Base-by-base conservation (phyloP, 2,113 vertebrate species). In the Drymodes brunneopygia region DNA sequence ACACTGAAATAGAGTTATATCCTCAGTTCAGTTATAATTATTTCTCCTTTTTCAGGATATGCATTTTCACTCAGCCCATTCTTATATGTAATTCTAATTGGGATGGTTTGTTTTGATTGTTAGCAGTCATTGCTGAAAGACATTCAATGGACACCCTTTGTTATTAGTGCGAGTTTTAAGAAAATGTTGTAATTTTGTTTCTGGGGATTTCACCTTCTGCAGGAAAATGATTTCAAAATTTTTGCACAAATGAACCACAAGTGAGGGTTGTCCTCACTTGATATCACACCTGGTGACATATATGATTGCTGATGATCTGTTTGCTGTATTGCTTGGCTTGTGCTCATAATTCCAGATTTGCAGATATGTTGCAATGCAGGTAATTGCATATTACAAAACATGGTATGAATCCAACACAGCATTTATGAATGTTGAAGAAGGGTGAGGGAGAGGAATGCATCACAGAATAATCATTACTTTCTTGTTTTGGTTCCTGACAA, bases 361-460 rank as follows among this genome's bases (percentile, higher is more conserved):
- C 25, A 80, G 44, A 36, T 38, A 17, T 0, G 0, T 12, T 60
- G 31, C 21, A 12, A 42, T 4, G 11, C 11, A 44, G 14, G 11
- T 18, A 31, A 67, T 28, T 42, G 22, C 24, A 4, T 40, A 12
- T 58, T 36, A 48, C 12, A 36, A 69, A 79, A 44, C 2, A 29
- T 23, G 9, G 13, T 71, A 42, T 20, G 11, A 83, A 62, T 78
- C 50, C 45, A 73, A 25, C 16, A 47, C 9, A 36, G 3, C 22
- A 31, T 40, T 10, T 69, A 19, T 27, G 72, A 73, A 40, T 33
- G 20, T 20, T 84, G 58, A 72, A 38, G 61, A 75, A 75, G 2
- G 23, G 7, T 20, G 27, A 81, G 18, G 28, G n/a, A 77, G 19
- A 62, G 6, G 7, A 36, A 4, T 18, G 53, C 8, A 23, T n/a